phyloP scores from a whole-genome alignment of 2,113 vertebrate genomes.

The Anguilla rostrata region DNA sequence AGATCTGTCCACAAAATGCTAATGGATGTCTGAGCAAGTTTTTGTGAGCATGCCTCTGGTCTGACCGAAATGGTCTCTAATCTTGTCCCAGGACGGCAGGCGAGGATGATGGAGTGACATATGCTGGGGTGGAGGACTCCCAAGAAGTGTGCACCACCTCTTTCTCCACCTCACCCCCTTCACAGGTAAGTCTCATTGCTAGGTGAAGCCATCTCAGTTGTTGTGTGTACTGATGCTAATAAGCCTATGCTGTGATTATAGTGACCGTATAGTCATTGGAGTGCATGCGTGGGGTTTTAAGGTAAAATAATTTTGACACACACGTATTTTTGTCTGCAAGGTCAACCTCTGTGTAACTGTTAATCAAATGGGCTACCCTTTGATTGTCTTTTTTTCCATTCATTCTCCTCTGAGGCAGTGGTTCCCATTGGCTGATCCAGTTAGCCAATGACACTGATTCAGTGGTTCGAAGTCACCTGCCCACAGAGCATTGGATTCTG shows the following conservation, averaged over 20 bases:
- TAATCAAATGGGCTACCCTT: not conserved
- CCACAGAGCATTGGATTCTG: not conserved
- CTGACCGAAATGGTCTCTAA: not conserved
- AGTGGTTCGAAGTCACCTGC: not conserved
- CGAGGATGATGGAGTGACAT: slow-evolving; percentile 78
- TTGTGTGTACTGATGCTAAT: not conserved
- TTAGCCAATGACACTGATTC: not conserved
- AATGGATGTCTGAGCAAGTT: not conserved
- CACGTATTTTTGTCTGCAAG: not conserved
- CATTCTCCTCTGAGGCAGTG: not conserved
- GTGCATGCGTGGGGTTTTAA: not conserved
- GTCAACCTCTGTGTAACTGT: slow-evolving; percentile 1
- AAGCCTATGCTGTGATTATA: no score
- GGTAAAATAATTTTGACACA: not conserved
- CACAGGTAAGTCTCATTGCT: slow-evolving; percentile 74
- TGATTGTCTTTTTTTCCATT: not conserved
- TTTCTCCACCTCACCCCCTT: slow-evolving; percentile 97
- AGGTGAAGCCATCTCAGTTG: not conserved
- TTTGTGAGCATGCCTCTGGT: not conserved
- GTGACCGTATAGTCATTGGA: not conserved
- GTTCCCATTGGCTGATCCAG: not conserved
- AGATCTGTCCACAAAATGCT: not conserved
- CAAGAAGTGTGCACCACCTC: slow-evolving; percentile 97
- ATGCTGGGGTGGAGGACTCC: slow-evolving; percentile 88
- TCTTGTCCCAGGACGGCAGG: slow-evolving; percentile 64